A percentile compares a stretch with the other conserved stretches of the same genome.
These are phyloP conservation scores for Takifugu flavidus DNA, from an alignment of 2,113 vertebrate species.

Conservation along the genomic window DNA sequence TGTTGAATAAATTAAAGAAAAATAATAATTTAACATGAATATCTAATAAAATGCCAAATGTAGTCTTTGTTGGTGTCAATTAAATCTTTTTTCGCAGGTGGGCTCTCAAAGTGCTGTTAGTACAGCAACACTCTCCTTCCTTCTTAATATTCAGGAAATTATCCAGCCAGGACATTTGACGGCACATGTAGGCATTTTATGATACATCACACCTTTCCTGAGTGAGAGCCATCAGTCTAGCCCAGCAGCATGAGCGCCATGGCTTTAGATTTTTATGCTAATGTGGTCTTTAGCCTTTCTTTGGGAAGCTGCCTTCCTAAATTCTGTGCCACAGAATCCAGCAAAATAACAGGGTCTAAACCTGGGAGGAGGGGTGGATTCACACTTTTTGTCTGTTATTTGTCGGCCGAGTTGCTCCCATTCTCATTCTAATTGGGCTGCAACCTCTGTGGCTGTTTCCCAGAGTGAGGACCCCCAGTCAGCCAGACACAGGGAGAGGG, in stretches of 20 bases:
- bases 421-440: conserved; percentile 70
- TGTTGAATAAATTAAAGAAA: too few relatives aligned
- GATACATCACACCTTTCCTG: conserved; percentile 41
- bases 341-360: conserved; percentile 14
- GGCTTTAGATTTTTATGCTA: conserved; percentile 42
- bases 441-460: conserved; percentile 50
- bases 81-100: too few relatives aligned
- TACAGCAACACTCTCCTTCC: not conserved
- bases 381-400: conserved; percentile 60
- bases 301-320: conserved; percentile 25
- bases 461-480: conserved; percentile 59
- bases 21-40: too few relatives aligned
- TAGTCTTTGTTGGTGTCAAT: too few relatives aligned
- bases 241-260: conserved; percentile 46
- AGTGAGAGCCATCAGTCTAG: conserved; percentile 46
- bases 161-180: conserved; percentile 26
- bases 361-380: conserved; percentile 19
- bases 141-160: conserved; percentile 3
- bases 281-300: conserved; percentile 39
- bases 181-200: conserved; percentile 56
- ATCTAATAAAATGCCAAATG: too few relatives aligned
- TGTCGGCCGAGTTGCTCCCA: conserved; percentile 46
- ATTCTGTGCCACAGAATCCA: conserved; percentile 20
- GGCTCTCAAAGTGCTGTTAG: too few relatives aligned
- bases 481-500: conserved; percentile 45